These are phyloP conservation scores for Pantherophis alleghaniensis DNA, from an alignment of 2,797 vertebrate species.

Conservation along the genomic window DNA sequence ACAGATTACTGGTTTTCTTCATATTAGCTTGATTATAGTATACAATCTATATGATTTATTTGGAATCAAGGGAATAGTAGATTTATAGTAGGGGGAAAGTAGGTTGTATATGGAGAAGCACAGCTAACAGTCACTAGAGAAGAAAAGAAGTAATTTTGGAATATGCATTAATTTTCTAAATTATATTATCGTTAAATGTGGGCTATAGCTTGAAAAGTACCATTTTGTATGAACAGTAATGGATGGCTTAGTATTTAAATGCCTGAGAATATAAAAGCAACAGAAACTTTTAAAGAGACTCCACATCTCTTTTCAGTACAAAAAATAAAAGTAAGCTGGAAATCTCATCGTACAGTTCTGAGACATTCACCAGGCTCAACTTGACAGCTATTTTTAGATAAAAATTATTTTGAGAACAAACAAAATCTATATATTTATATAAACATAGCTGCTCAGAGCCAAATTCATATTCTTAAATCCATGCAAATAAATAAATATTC, in stretches of 20 bases:
- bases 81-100: too few relatives aligned
- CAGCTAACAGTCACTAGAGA: background rate
- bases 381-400: background rate
- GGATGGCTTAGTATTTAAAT: slow-evolving; percentile 94
- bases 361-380: background rate
- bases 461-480: background rate
- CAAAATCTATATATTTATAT: background rate
- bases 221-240: slow-evolving; percentile 92
- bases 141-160: slow-evolving; percentile 76
- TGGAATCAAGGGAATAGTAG: background rate
- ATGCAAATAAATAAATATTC: background rate
- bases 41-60: background rate
- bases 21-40: background rate
- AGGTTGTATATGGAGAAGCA: background rate
- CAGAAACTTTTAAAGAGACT: background rate
- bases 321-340: background rate
- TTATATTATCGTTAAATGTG: slow-evolving; percentile 94
- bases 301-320: background rate
- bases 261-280: slow-evolving; percentile 88
- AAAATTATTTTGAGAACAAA: background rate
- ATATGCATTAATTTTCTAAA: slow-evolving; percentile 97
- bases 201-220: background rate
- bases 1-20: background rate
- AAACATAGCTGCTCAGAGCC: background rate
- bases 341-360: background rate